Evolutionary conservation across 2,888 invertebrate species (phyloP).

Genomic region (Calliopum simillimum): DNA sequence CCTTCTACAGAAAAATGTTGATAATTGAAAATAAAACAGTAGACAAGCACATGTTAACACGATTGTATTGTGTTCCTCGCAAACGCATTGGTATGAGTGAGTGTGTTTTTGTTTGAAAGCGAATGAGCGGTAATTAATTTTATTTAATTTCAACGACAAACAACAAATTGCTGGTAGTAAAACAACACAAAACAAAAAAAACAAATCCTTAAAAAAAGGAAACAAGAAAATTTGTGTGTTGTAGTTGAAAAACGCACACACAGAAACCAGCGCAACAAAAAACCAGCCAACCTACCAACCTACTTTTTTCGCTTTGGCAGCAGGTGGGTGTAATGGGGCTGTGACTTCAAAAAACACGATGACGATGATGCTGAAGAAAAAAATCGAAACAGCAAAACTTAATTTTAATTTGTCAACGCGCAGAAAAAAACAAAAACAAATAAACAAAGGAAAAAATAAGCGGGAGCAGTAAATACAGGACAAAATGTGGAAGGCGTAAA

Average conservation of each 20-base stretch:
- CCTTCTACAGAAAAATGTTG: no score
- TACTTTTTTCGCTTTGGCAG: background rate
- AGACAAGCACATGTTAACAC: no score
- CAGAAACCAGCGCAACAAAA: background rate
- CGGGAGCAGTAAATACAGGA: background rate
- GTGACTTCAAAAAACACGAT: background rate
- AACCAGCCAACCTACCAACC: background rate
- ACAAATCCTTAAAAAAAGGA: background rate
- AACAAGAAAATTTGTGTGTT: background rate
- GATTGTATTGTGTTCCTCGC: no score
- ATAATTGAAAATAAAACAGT: no score
- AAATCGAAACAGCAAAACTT: conserved; percentile 38
- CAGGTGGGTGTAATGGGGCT: background rate
- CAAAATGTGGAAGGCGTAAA: no score
- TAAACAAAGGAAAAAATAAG: background rate
- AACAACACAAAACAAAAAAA: background rate
- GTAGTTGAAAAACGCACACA: background rate
- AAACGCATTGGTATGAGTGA: background rate
- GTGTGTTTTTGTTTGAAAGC: conserved; percentile 15
- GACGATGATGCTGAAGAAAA: background rate
- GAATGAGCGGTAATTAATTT: conserved; percentile 36
- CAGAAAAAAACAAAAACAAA: conserved; percentile 13
- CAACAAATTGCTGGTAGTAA: background rate
- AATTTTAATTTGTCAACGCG: conserved; percentile 31
- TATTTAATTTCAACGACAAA: conserved; percentile 37